These are phyloP conservation scores for Lithobates pipiens DNA, from an alignment of 2,797 vertebrate genomes.

Conservation along the genomic window DNA sequence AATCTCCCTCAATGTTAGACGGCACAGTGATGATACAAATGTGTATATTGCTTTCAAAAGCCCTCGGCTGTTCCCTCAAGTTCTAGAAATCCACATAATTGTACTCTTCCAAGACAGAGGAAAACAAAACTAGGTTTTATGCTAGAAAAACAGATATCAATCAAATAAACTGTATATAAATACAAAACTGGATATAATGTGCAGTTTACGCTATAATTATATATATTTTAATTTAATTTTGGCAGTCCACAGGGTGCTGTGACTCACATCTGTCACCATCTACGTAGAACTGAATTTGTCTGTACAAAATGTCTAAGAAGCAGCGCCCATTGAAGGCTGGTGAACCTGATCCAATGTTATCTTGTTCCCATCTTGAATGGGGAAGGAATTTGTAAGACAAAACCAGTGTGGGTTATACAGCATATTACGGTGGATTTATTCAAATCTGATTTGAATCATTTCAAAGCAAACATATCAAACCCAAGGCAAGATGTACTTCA, in stretches of 20 bases:
- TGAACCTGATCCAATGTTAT: slow-evolving; percentile 46
- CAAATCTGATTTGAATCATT: slow-evolving; percentile 42
- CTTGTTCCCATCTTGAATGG: slow-evolving; percentile 28
- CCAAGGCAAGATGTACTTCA: slow-evolving; percentile 64
- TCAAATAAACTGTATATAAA: slow-evolving; percentile 4
- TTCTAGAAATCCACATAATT: background rate
- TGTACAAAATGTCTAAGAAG: slow-evolving; percentile 10
- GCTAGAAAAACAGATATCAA: background rate
- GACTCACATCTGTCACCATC: slow-evolving; percentile 13
- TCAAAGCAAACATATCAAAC: slow-evolving; percentile 34
- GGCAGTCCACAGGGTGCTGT: background rate
- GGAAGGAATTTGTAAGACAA: slow-evolving; percentile 53
- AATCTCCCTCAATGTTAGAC: background rate
- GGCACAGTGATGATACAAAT: background rate
- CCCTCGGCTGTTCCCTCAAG: background rate
- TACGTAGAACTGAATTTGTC: slow-evolving; percentile 22
- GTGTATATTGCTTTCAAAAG: background rate
- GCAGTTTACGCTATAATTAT: background rate
- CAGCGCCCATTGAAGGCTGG: slow-evolving; percentile 6
- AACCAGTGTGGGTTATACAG: slow-evolving; percentile 36
- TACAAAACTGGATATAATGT: background rate
- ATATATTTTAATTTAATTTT: background rate
- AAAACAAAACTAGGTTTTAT: background rate
- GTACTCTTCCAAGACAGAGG: background rate
- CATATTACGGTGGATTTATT: slow-evolving; percentile 40